phyloP scores from a whole-genome alignment of 1,140 invertebrate genomes.

The Neuroterus valhalla region DNA sequence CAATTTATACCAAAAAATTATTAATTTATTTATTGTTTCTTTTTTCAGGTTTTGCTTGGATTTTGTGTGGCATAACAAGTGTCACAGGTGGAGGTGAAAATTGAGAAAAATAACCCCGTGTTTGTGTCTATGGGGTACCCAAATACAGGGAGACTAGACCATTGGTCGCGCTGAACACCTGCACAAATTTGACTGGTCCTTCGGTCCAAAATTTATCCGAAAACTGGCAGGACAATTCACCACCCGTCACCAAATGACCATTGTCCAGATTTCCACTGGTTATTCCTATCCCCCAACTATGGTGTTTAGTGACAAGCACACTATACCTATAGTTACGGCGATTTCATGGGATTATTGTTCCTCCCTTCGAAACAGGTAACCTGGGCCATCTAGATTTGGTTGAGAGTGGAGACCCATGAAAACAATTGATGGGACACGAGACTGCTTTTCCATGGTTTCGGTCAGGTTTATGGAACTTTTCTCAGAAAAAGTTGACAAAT shows the following conservation, averaged over 20 bases:
- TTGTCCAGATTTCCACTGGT: slow-evolving; percentile 50
- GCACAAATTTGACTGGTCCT: slow-evolving; percentile 20
- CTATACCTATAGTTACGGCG: no score
- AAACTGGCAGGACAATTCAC: slow-evolving; percentile 59
- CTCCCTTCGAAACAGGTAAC: slow-evolving; percentile 26
- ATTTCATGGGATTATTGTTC: slow-evolving; percentile 55
- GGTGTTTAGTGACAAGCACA: no score
- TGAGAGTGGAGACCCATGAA: slow-evolving; percentile 29
- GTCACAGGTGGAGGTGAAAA: slow-evolving; percentile 13
- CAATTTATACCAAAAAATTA: no score
- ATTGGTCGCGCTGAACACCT: slow-evolving; percentile 40
- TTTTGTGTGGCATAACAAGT: slow-evolving; percentile 22
- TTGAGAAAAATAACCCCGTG: not conserved
- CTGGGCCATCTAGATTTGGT: slow-evolving; percentile 27
- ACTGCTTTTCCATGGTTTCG: not conserved
- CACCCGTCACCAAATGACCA: slow-evolving; percentile 62
- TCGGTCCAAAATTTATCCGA: slow-evolving; percentile 30
- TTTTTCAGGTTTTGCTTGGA: no score
- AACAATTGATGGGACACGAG: slow-evolving; percentile 40
- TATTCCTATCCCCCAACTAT: not conserved
- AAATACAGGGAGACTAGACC: slow-evolving; percentile 23
- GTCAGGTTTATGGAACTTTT: not conserved
- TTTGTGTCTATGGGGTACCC: not conserved
- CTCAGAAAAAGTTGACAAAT: not conserved
- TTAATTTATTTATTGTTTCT: no score